Evolutionary conservation across 2,888 invertebrate species (phyloP).

Genomic region (Vesta saturnalis): DNA sequence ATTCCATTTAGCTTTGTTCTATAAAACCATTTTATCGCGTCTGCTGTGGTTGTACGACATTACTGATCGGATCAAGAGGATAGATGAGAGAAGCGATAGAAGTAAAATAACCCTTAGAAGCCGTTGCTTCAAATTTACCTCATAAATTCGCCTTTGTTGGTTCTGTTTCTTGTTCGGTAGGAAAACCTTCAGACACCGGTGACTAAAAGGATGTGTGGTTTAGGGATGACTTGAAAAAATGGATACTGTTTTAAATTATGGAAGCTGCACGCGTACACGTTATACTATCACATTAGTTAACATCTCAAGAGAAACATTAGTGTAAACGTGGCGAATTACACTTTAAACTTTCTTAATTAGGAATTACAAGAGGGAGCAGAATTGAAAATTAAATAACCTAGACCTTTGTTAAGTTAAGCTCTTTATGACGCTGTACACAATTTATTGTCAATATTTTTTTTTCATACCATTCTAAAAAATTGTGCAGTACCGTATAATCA

Average conservation of each 20-base stretch:
- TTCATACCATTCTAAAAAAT: no score
- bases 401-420: no score
- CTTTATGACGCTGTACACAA: no score
- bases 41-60: slow-evolving; percentile 33
- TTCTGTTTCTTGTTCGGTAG: slow-evolving; percentile 18
- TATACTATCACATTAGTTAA: slow-evolving; percentile 19
- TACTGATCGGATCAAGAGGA: slow-evolving; percentile 33
- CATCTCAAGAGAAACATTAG: slow-evolving; percentile 10
- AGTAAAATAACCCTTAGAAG: slow-evolving; percentile 27
- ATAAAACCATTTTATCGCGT: slow-evolving; percentile 41
- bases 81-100: slow-evolving; percentile 38
- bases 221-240: slow-evolving; percentile 23
- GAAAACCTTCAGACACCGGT: slow-evolving; percentile 15
- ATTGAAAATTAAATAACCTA: slow-evolving; percentile 28
- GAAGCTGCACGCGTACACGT: slow-evolving; percentile 29
- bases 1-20: slow-evolving; percentile 37
- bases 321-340: slow-evolving; percentile 23
- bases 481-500: no score
- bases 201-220: slow-evolving; percentile 8
- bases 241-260: slow-evolving; percentile 20
- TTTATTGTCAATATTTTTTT: no score
- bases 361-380: slow-evolving; percentile 7
- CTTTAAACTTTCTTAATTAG: slow-evolving; percentile 32
- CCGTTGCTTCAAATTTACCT: slow-evolving; percentile 27
- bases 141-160: slow-evolving; percentile 25